A percentile compares a stretch with the other conserved stretches of the same genome.
Evolutionary conservation across 2,797 vertebrate genomes (phyloP).

Genomic region (Tapirus indicus): DNA sequence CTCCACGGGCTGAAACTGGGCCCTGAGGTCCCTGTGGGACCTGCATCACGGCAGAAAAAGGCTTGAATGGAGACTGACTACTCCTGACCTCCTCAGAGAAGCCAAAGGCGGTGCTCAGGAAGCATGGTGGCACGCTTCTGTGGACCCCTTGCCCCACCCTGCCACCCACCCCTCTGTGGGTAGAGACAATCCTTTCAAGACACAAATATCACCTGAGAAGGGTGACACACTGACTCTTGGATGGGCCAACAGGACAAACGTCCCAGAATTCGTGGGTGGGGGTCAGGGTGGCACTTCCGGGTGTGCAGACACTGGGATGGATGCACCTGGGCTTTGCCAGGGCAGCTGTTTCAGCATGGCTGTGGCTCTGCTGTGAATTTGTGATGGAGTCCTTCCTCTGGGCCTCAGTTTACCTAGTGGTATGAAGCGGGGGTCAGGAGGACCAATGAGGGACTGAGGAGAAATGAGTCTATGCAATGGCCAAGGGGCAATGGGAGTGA

Average conservation of each 20-base stretch:
- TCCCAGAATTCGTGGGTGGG: neutral
- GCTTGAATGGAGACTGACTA: neutral
- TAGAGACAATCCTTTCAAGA: neutral
- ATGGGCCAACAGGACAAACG: neutral
- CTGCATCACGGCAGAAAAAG: neutral
- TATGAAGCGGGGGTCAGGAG: neutral
- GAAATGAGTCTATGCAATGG: neutral
- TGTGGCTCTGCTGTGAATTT: neutral
- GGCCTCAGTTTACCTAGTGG: neutral
- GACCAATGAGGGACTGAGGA: neutral
- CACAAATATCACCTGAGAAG: neutral
- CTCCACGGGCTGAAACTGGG: neutral
- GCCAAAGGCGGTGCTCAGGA: neutral
- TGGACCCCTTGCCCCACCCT: neutral
- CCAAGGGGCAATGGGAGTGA: neutral
- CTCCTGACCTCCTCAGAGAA: neutral
- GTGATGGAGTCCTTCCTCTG: neutral
- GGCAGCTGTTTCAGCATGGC: neutral
- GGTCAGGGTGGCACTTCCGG: neutral
- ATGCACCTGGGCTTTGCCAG: fast-evolving
- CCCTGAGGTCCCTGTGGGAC: neutral
- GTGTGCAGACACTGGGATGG: neutral
- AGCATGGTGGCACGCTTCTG: neutral
- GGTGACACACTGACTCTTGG: neutral
- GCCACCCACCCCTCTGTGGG: neutral